A percentile compares a stretch with the other conserved stretches of the same genome.
Conservation (phyloP, 2,888 invertebrate genomes). For the Drosophila glabriapex region DNA sequence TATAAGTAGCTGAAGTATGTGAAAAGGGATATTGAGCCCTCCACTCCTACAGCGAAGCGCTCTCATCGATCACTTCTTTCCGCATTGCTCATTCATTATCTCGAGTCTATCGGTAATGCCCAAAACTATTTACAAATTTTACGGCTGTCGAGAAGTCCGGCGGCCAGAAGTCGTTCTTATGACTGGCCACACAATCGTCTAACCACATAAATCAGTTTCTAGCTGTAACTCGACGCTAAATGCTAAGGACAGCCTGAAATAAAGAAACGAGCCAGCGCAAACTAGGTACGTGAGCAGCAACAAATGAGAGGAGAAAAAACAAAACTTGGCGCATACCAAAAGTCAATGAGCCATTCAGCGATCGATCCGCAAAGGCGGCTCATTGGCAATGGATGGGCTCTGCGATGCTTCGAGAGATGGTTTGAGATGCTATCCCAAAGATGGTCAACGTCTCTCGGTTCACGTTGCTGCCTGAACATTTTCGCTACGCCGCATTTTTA, state of each 20-base stretch:
- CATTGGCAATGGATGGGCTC: slow-evolving; percentile 15
- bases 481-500: slow-evolving; percentile 81
- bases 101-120: slow-evolving; percentile 51
- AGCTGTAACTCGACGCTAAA: slow-evolving; percentile 67
- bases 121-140: slow-evolving; percentile 76
- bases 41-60: neutral
- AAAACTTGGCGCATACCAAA: slow-evolving; percentile 76
- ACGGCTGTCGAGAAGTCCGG: slow-evolving; percentile 41
- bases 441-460: slow-evolving; percentile 61
- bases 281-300: slow-evolving; percentile 55
- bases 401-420: slow-evolving; percentile 5
- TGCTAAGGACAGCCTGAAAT: slow-evolving; percentile 49
- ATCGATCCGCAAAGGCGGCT: slow-evolving; percentile 61
- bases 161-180: slow-evolving; percentile 43
- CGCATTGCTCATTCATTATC: slow-evolving; percentile 59
- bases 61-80: neutral
- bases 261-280: slow-evolving; percentile 29
- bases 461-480: slow-evolving; percentile 43
- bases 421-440: slow-evolving; percentile 52
- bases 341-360: slow-evolving; percentile 80
- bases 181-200: slow-evolving; percentile 55
- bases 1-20: neutral
- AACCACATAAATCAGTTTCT: slow-evolving; percentile 76
- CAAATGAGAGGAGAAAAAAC: slow-evolving; percentile 3
- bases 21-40: neutral